Evolutionary conservation across 1,140 invertebrate genomes (phyloP), one percentile per base, ranked within the genome.

Genomic region (Conopomorpha cramerella): DNA sequence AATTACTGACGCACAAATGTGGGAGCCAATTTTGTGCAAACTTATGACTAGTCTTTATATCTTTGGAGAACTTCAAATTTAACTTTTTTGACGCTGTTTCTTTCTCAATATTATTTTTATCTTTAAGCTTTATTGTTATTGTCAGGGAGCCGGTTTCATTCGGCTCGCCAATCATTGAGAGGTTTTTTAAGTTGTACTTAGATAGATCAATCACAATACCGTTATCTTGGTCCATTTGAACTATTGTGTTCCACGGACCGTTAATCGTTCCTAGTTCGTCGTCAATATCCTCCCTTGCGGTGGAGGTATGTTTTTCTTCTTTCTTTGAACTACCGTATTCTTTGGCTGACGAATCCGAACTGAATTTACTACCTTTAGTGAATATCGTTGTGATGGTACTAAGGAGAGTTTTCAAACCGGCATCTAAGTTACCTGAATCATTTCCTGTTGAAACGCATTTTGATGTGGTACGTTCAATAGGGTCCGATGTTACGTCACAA

Each of bases 401-500:
- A 18, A 66, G 29, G n/a, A 63, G 33, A 27, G 49, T 39, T 45
- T 57, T 55, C 2, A 66, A 36, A 29, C 55, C 12, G 10, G 26
- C 26, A 2, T n/a, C 26, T 8, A 2, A n/a, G 10, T n/a, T 3
- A 2, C 2, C 10, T 8, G 2, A 12, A n/a, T 3, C 12, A 8
- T 27, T 27, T 27, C 12, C 12, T 27, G 61, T 61, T 2, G 43
- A 49, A 12, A 70, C 34, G 36, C 59, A 47, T 45, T 50, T 56
- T 16, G 61, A 72, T 10, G 55, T 25, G 43, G 48, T 61, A 26
- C 48, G 66, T 17, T 57, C 36, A 4, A 65, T 34, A 8, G 55
- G 46, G 36, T 70, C 65, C 0, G 58, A 38, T 45, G 48, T 36
- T 8, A 64, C 59, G 15, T 70, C 52, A 34, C 63, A 64, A n/a